Evolutionary conservation across 2,797 vertebrate genomes (phyloP).

Genomic region (Gallinago nigripennis): DNA sequence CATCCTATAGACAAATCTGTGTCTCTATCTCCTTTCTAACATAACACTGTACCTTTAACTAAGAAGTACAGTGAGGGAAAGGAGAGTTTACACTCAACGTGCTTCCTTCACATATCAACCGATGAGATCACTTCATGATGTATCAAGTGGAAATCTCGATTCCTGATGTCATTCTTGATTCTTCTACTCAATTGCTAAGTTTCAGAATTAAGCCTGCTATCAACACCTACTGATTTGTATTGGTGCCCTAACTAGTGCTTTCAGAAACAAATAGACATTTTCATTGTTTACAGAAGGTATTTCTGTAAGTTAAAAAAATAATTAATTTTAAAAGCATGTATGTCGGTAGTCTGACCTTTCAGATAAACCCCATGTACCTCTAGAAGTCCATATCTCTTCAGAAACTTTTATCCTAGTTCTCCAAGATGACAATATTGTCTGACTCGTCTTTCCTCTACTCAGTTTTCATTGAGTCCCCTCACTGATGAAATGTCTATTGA

Average conservation of each 20-base stretch:
- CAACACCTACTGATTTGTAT: neutral
- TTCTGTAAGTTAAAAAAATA: neutral
- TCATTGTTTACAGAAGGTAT: neutral
- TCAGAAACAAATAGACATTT: neutral
- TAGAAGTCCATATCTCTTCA: neutral
- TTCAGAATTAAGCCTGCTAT: neutral
- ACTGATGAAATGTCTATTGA: neutral
- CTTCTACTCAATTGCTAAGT: neutral
- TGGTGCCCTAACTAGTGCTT: neutral
- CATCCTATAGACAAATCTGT: neutral
- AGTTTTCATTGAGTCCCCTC: neutral
- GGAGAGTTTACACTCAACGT: neutral
- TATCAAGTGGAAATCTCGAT: neutral
- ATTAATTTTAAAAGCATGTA: neutral
- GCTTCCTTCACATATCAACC: neutral
- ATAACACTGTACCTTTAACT: neutral
- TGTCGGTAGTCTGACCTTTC: neutral
- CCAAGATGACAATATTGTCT: neutral
- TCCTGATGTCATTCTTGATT: neutral
- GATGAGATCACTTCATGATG: neutral
- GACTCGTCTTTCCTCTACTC: neutral
- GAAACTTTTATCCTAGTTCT: neutral
- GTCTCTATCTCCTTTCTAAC: neutral
- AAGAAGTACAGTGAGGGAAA: neutral
- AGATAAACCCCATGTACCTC: neutral